phyloP scores from a whole-genome alignment of 2,113 vertebrate species.

The Vicugna pacos region DNA sequence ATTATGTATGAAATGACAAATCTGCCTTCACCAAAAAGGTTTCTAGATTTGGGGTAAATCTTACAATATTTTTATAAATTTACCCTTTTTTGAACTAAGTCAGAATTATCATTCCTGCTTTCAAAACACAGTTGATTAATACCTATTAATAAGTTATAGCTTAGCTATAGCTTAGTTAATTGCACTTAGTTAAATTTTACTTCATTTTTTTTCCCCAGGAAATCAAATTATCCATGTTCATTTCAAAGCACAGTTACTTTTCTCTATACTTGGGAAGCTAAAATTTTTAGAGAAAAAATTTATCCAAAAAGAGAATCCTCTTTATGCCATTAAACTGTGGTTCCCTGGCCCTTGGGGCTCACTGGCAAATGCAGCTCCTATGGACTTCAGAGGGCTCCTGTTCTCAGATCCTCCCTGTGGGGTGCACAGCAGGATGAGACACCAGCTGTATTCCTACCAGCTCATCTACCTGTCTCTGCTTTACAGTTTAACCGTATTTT shows the following conservation, averaged over 20 bases:
- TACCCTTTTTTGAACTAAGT: conserved; percentile 31
- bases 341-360: not conserved
- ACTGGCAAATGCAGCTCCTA: not conserved
- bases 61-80: conserved; percentile 6
- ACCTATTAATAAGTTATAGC: not conserved
- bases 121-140: not conserved
- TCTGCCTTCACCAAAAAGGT: not conserved
- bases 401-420: conserved; percentile 37
- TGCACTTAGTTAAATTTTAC: not conserved
- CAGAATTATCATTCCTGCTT: not conserved
- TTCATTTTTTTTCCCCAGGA: not conserved
- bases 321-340: not conserved
- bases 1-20: conserved; percentile 3
- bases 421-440: not conserved
- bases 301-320: not conserved
- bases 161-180: not conserved
- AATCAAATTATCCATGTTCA: not conserved
- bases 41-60: not conserved
- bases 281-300: conserved; percentile 17
- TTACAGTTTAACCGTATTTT: not conserved
- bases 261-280: conserved; percentile 26
- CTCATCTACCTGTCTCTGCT: conserved; percentile 7
- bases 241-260: conserved; percentile 46
- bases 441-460: not conserved
- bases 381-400: not conserved